These are phyloP conservation scores for Poecilia gillii DNA, from an alignment of 2,797 vertebrate species.

Conservation along the genomic window DNA sequence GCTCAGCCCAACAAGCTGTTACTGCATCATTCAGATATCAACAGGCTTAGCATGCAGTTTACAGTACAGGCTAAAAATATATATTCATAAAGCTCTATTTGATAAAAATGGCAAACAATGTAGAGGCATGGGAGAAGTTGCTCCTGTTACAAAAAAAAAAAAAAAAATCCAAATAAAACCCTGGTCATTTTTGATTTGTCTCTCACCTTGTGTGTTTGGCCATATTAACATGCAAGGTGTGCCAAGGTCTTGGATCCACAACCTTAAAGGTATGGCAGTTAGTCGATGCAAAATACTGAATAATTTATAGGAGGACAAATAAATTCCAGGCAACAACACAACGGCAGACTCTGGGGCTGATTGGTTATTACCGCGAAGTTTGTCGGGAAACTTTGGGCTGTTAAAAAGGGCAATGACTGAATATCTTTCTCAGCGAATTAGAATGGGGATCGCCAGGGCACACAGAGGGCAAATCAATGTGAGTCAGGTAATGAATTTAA, in stretches of 20 bases:
- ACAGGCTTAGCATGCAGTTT: constrained; percentile 26
- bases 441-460: constrained; percentile 52
- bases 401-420: constrained; percentile 79
- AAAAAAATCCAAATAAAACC: constrained; percentile 24
- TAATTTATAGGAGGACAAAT: constrained; percentile 85
- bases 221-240: constrained; percentile 82
- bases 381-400: constrained; percentile 75
- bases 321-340: constrained; percentile 82
- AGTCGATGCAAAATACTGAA: constrained; percentile 87
- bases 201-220: constrained; percentile 64
- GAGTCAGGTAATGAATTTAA: constrained; percentile 53
- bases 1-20: constrained; percentile 73
- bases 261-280: constrained; percentile 86
- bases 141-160: not conserved
- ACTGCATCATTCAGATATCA: constrained; percentile 54
- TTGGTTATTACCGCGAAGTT: constrained; percentile 79
- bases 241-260: constrained; percentile 76
- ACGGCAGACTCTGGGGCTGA: constrained; percentile 69
- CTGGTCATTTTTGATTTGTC: constrained; percentile 57
- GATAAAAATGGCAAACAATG: constrained; percentile 17
- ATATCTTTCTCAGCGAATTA: constrained; percentile 76
- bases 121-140: constrained; percentile 26
- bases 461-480: constrained; percentile 66
- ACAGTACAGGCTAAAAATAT: constrained; percentile 16
- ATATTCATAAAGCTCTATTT: constrained; percentile 7